Conservation (phyloP, 2,113 vertebrate species). For the Heliornis fulica region DNA sequence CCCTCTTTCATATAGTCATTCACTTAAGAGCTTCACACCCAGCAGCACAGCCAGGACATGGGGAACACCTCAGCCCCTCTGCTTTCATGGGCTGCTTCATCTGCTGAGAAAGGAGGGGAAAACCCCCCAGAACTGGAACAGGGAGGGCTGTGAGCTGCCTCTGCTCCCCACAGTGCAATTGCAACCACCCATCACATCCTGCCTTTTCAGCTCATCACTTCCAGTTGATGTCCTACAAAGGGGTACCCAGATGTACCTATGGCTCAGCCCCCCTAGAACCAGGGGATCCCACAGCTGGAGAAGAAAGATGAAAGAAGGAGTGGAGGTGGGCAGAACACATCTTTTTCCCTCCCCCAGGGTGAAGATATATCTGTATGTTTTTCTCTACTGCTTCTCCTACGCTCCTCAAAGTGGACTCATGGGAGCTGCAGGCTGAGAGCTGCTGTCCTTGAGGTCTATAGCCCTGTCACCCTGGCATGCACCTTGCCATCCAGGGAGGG, state of each 20-base stretch:
- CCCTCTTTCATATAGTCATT: background rate
- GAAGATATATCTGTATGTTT: background rate
- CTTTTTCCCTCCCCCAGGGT: background rate
- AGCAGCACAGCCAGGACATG: background rate
- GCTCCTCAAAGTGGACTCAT: background rate
- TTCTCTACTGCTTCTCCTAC: background rate
- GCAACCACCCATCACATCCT: background rate
- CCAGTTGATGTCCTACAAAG: background rate
- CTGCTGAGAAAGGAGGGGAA: background rate
- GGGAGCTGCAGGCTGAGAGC: background rate
- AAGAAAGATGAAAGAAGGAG: background rate
- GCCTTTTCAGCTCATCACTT: background rate
- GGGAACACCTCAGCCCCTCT: background rate
- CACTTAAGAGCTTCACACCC: background rate
- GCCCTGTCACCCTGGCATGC: background rate
- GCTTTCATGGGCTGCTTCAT: background rate
- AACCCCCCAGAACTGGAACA: background rate
- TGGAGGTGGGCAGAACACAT: background rate
- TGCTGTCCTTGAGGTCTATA: background rate
- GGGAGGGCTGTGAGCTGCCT: background rate
- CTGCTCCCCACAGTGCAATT: fast-evolving
- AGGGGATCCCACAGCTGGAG: background rate
- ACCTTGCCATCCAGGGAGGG: background rate
- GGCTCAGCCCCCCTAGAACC: background rate
- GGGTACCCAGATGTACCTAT: fast-evolving